Conservation (phyloP, 2,797 vertebrate species). For the Serranus cabrilla region DNA sequence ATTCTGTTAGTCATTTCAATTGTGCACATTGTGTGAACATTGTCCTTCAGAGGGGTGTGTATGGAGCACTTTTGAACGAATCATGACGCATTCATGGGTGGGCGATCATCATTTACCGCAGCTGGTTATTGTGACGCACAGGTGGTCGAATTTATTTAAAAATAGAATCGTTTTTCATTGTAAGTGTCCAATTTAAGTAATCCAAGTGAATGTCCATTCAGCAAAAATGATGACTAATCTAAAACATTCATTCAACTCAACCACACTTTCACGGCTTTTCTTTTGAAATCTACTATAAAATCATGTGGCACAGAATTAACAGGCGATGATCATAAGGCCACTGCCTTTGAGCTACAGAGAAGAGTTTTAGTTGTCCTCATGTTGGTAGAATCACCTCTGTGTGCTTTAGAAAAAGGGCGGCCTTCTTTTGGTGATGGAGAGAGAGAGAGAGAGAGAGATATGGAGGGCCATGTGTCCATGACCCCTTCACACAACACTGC, state of each 20-base stretch:
- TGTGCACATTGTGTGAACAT: constrained; percentile 16
- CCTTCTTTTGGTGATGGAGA: constrained; percentile 58
- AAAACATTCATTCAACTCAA: not conserved
- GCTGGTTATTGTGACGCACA: not conserved
- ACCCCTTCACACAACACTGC: constrained; percentile 68
- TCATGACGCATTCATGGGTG: constrained; percentile 16
- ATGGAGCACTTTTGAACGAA: constrained; percentile 14
- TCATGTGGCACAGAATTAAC: not conserved
- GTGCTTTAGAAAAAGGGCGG: constrained; percentile 46
- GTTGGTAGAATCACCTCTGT: constrained; percentile 41
- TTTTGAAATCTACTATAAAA: constrained; percentile 3
- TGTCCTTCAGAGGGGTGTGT: constrained; percentile 26
- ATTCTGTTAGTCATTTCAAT: constrained; percentile 40
- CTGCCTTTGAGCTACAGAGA: not conserved
- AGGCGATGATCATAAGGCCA: not conserved
- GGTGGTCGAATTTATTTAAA: not conserved
- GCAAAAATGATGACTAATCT: not conserved
- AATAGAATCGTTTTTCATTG: not conserved
- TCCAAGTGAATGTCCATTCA: not conserved
- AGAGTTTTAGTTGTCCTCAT: not conserved
- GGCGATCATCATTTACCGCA: constrained; percentile 10
- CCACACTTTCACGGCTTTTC: not conserved
- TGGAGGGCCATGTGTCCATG: constrained; percentile 48
- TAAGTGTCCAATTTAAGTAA: not conserved
- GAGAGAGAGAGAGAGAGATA: constrained; percentile 31